These are phyloP conservation scores for Pseudococcus jackbeardsleyi DNA, from an alignment of 2,888 invertebrate species.

Conservation along the genomic window DNA sequence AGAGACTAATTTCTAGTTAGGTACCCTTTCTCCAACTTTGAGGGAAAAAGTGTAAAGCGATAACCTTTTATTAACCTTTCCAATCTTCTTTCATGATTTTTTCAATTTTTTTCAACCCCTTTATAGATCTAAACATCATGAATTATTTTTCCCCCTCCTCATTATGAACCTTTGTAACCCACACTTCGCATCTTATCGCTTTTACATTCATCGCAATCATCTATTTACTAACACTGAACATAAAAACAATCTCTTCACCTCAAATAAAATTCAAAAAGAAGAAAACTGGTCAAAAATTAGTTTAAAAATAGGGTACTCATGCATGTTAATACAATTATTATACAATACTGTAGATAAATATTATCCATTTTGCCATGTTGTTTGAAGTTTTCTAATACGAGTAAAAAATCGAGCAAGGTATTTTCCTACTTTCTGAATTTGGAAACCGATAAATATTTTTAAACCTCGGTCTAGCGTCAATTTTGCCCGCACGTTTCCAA, in stretches of 20 bases:
- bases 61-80: too few relatives aligned
- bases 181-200: background rate
- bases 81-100: too few relatives aligned
- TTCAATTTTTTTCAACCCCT: too few relatives aligned
- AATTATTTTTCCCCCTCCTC: background rate
- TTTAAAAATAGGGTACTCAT: slow-evolving; percentile 40
- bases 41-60: too few relatives aligned
- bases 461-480: background rate
- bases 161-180: background rate
- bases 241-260: background rate
- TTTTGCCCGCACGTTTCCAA: background rate
- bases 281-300: slow-evolving; percentile 1
- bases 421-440: background rate
- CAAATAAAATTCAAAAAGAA: background rate
- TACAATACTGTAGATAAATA: slow-evolving; percentile 40
- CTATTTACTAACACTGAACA: background rate
- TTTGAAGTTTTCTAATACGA: background rate
- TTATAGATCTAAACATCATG: too few relatives aligned
- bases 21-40: too few relatives aligned
- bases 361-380: background rate
- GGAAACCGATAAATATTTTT: background rate
- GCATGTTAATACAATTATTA: background rate
- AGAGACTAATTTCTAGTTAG: too few relatives aligned
- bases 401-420: slow-evolving; percentile 6
- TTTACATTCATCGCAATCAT: background rate